phyloP scores from a whole-genome alignment of 2,888 invertebrate species.

The Epirrita christyi region DNA sequence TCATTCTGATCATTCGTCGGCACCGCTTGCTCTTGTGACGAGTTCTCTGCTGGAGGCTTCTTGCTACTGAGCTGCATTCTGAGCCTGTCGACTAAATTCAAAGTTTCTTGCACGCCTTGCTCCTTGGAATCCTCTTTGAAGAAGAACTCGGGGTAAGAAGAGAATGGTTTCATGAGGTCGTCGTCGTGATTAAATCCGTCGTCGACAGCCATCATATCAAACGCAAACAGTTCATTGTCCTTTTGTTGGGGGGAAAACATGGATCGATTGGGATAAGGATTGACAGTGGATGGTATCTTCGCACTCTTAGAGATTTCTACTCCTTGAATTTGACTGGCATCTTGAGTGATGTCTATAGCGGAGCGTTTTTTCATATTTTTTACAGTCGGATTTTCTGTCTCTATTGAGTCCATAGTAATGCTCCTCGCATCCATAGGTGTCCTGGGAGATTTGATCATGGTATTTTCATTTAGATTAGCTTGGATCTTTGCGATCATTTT shows the following conservation, averaged over 20 bases:
- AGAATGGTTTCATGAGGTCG: constrained; percentile 87
- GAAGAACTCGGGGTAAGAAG: constrained; percentile 87
- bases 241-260: constrained; percentile 90
- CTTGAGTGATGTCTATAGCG: constrained; percentile 67
- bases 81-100: constrained; percentile 93
- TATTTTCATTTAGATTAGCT: constrained; percentile 78
- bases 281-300: constrained; percentile 73
- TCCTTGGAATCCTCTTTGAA: constrained; percentile 93
- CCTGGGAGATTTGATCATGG: constrained; percentile 80
- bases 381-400: constrained; percentile 60
- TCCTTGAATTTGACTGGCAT: constrained; percentile 73
- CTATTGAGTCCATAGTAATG: constrained; percentile 63
- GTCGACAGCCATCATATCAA: constrained; percentile 86
- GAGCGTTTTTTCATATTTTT: constrained; percentile 65
- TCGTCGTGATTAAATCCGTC: constrained; percentile 88
- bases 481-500: constrained; percentile 81
- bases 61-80: constrained; percentile 89
- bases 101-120: constrained; percentile 91
- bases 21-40: constrained; percentile 66
- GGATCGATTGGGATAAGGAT: constrained; percentile 83
- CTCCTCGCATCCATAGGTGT: constrained; percentile 80
- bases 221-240: constrained; percentile 86
- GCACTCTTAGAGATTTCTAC: constrained; percentile 79
- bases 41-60: constrained; percentile 83
- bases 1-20: constrained; percentile 54